Evolutionary conservation across 53 echinoderm and acorn worm genomes (phyloP).

Genomic region (Antedon mediterranea): DNA sequence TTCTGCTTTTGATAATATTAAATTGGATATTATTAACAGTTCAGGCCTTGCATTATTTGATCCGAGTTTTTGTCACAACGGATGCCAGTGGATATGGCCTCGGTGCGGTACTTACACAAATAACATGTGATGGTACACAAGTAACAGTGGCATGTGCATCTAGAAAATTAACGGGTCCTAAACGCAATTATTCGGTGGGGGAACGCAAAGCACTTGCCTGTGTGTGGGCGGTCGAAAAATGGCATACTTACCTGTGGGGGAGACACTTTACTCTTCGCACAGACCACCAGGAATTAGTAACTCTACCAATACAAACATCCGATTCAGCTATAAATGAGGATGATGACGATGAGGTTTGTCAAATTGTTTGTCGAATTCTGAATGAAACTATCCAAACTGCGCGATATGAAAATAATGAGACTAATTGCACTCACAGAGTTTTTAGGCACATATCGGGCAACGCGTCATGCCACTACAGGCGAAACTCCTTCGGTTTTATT

Average conservation of each 20-base stretch:
- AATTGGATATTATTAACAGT: conserved; percentile 8
- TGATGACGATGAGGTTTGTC: conserved; percentile 7
- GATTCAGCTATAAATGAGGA: not conserved
- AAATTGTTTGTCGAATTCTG: conserved; percentile 9
- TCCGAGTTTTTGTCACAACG: conserved; percentile 20
- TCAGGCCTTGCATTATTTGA: conserved; percentile 10
- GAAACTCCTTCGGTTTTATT: not conserved
- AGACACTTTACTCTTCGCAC: conserved; percentile 29
- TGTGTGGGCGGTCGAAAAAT: conserved; percentile 25
- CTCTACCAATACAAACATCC: conserved; percentile 5
- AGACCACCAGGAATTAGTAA: conserved; percentile 31
- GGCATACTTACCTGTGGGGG: conserved; percentile 38
- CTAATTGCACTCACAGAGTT: not conserved
- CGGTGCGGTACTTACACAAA: conserved; percentile 26
- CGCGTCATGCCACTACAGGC: conserved; percentile 20
- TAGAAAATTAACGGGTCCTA: conserved; percentile 7
- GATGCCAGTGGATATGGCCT: conserved; percentile 26
- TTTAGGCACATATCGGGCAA: conserved; percentile 2
- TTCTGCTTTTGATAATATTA: conserved; percentile 2
- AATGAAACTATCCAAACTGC: conserved; percentile 13
- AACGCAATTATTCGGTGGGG: conserved; percentile 14
- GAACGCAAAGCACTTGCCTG: conserved; percentile 36
- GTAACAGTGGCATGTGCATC: conserved; percentile 12
- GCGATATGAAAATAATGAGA: not conserved
- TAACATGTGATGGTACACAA: conserved; percentile 12